Evolutionary conservation across 2,797 vertebrate genomes (phyloP).

Genomic region (Acanthis flammea): DNA sequence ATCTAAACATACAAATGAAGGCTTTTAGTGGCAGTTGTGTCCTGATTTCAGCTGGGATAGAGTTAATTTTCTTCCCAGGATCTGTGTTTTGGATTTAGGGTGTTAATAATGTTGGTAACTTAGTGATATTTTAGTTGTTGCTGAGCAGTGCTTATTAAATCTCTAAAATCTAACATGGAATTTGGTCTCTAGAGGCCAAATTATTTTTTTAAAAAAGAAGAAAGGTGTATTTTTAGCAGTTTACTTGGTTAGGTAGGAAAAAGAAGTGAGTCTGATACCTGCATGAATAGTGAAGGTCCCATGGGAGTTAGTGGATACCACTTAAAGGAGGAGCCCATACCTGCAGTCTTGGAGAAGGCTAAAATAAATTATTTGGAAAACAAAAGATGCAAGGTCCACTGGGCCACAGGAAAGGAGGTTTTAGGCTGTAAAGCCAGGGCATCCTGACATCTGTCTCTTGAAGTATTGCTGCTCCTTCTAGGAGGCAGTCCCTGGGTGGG

Average conservation of each 20-base stretch:
- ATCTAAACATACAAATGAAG: not conserved
- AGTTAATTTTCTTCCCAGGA: not conserved
- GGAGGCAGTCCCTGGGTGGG: not conserved
- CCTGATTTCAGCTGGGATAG: not conserved
- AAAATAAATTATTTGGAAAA: not conserved
- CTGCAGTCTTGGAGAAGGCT: not conserved
- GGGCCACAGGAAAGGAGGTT: not conserved
- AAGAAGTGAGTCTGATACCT: not conserved
- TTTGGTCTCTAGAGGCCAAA: not conserved
- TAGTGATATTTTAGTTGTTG: not conserved
- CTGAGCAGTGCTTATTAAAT: not conserved
- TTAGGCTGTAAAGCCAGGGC: not conserved
- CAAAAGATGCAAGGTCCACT: not conserved
- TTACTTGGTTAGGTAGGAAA: not conserved
- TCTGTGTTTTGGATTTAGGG: not conserved
- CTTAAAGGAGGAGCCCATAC: not conserved
- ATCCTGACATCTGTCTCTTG: not conserved
- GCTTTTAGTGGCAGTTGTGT: not conserved
- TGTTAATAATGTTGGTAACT: not conserved
- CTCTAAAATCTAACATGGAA: not conserved
- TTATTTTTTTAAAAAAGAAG: not conserved
- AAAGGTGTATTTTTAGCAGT: not conserved
- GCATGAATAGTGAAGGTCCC: not conserved
- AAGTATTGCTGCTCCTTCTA: slow-evolving; percentile 9
- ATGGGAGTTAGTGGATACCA: not conserved